Conservation (phyloP, 1,140 invertebrate genomes). For the Sminthurides bifidus region DNA sequence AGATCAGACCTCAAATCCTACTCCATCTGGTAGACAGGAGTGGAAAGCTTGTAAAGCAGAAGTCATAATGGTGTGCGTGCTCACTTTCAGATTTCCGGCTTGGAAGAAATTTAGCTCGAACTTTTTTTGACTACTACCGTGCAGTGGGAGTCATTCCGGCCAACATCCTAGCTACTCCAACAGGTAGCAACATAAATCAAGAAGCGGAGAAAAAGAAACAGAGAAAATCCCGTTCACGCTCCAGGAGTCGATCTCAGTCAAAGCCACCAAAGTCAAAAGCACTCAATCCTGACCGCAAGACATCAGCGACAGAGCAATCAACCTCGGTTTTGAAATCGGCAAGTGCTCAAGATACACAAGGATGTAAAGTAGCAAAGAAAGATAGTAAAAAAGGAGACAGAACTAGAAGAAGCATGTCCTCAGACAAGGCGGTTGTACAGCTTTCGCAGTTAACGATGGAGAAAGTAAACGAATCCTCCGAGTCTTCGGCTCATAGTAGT, state of each 20-base stretch:
- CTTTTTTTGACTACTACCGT: constrained; percentile 68
- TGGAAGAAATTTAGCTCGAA: constrained; percentile 60
- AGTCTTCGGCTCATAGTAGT: not conserved
- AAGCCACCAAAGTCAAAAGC: not conserved
- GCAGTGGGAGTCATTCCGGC: constrained; percentile 54
- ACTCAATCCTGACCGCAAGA: not conserved
- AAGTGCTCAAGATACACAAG: not conserved
- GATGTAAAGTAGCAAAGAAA: constrained; percentile 2
- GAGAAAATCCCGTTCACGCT: constrained; percentile 9
- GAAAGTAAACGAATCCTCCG: not conserved
- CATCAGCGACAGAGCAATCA: not conserved
- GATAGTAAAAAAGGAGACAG: not conserved
- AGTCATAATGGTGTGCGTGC: no score
- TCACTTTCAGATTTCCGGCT: constrained; percentile 46
- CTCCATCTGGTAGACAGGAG: not conserved
- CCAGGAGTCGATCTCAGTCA: not conserved
- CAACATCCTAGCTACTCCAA: constrained; percentile 41
- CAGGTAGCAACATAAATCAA: constrained; percentile 33
- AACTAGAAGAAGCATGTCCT: not conserved
- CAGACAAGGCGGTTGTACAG: constrained; percentile 20
- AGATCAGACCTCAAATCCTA: not conserved
- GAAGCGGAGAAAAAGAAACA: constrained; percentile 11
- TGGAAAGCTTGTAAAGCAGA: no score
- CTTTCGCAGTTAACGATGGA: constrained; percentile 18
- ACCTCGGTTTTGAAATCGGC: not conserved